These are phyloP conservation scores for Piscicola geometra DNA, from an alignment of 2,888 invertebrate species.

Conservation along the genomic window DNA sequence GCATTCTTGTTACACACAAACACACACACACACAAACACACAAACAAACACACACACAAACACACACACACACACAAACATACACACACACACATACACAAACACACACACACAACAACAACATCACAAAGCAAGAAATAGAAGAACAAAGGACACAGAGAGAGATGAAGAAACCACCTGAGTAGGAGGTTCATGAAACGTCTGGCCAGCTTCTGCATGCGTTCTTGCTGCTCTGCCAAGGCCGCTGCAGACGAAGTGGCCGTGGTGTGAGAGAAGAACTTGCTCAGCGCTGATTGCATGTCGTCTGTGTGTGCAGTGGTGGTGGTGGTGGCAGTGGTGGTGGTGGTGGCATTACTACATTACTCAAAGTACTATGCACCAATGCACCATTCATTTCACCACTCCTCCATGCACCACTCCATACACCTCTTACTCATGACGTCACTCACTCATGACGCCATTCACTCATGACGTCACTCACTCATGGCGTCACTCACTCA, in stretches of 20 bases:
- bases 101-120: too few species aligned
- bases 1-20: too few species aligned
- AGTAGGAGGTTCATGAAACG: background rate
- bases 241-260: too few species aligned
- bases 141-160: too few species aligned
- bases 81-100: too few species aligned
- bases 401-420: background rate
- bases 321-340: too few species aligned
- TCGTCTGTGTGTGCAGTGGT: background rate
- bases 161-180: background rate
- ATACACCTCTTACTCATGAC: background rate
- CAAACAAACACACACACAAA: too few species aligned
- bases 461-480: background rate
- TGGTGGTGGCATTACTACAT: background rate
- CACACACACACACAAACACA: too few species aligned
- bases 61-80: too few species aligned
- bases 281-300: slow-evolving; percentile 3
- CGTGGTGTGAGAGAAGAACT: background rate
- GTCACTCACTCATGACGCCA: background rate
- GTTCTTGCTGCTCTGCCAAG: background rate
- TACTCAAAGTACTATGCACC: too few species aligned
- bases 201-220: background rate
- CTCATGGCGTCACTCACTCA: background rate
- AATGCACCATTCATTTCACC: background rate
- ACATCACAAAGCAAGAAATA: too few species aligned